Percentiles rank a stretch among this genome's conserved stretches.
These are phyloP conservation scores for Ips typographus DNA, from an alignment of 1,140 invertebrate species.

Conservation along the genomic window DNA sequence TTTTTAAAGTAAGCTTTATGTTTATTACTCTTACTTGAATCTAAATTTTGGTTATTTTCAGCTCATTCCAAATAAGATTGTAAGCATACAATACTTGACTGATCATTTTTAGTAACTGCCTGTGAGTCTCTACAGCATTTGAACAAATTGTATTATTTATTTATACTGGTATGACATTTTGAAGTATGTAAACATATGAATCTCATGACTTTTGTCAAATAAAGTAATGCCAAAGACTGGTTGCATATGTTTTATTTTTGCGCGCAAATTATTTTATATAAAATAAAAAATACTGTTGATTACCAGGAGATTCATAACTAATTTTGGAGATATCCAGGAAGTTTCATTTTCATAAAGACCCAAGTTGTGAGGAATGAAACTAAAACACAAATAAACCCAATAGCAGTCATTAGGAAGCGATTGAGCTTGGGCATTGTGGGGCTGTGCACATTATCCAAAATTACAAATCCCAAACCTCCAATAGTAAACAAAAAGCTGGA, in stretches of 20 bases:
- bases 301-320: slow-evolving; percentile 41
- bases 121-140: no score
- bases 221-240: background rate
- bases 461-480: slow-evolving; percentile 94
- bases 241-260: no score
- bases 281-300: no score
- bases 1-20: slow-evolving; percentile 71
- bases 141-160: no score
- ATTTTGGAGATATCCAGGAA: slow-evolving; percentile 76
- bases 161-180: no score
- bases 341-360: slow-evolving; percentile 99
- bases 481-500: slow-evolving; percentile 95
- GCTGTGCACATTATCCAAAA: slow-evolving; percentile 92
- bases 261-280: no score
- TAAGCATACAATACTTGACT: slow-evolving; percentile 15
- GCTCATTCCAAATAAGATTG: slow-evolving; percentile 43
- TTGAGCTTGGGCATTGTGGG: slow-evolving; percentile 91
- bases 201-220: no score
- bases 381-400: slow-evolving; percentile 91
- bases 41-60: slow-evolving; percentile 29
- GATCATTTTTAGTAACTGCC: no score
- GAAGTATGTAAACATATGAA: no score
- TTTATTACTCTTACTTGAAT: background rate
- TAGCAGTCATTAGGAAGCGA: slow-evolving; percentile 84
- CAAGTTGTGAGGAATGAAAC: slow-evolving; percentile 96